Conservation (phyloP, 2,113 vertebrate species). For the Neoarius graeffei region DNA sequence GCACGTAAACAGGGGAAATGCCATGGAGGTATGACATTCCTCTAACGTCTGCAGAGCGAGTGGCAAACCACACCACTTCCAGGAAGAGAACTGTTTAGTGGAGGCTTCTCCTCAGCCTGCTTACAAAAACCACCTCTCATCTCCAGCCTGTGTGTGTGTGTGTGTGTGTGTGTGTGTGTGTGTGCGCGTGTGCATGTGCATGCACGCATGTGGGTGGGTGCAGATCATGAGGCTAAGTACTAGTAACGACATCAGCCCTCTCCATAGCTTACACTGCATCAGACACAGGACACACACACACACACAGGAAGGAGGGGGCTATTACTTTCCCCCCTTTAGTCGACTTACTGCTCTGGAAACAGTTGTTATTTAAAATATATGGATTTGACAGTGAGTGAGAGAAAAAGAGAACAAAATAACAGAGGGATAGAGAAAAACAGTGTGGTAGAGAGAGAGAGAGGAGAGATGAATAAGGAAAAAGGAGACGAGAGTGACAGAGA, state of each 20-base stretch:
- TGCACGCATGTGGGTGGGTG: not conserved
- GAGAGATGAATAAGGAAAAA: not conserved
- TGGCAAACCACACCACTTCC: constrained; percentile 27
- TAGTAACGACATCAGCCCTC: not conserved
- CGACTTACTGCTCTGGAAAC: not conserved
- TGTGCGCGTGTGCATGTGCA: not conserved
- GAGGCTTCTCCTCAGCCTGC: not conserved
- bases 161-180: not conserved
- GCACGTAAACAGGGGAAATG: constrained; percentile 42
- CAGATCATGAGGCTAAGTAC: not conserved
- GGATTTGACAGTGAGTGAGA: not conserved
- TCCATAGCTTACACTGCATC: not conserved
- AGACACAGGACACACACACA: not conserved
- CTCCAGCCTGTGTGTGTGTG: not conserved
- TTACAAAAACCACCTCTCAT: not conserved
- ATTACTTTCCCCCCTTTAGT: not conserved
- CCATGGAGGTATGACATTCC: constrained; percentile 49
- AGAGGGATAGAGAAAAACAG: not conserved
- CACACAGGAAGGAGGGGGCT: not conserved
- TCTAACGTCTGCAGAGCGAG: constrained; percentile 36
- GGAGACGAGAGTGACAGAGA: not conserved
- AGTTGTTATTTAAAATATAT: constrained; percentile 3
- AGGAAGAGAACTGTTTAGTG: constrained; percentile 14
- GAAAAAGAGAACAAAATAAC: not conserved
- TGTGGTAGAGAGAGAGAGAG: no score